Percentiles rank a stretch among this genome's conserved stretches.
Conservation (phyloP, 2,113 vertebrate species). For the Opisthocomus hoazin region DNA sequence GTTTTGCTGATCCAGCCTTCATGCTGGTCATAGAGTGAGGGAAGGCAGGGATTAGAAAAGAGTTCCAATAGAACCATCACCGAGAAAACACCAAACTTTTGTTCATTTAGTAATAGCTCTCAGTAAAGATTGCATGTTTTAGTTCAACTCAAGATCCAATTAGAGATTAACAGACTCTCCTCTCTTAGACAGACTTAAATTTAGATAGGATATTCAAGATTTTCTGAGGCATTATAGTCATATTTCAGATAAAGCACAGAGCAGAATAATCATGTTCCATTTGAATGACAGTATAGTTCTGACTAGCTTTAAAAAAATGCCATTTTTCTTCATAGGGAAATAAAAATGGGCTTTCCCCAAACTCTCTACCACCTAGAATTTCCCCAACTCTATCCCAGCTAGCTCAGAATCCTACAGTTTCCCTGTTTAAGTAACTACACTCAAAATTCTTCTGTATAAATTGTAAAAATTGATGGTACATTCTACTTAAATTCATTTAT, state of each 20-base stretch:
- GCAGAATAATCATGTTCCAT: slow-evolving; percentile 1
- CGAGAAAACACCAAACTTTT: slow-evolving; percentile 35
- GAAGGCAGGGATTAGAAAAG: background rate
- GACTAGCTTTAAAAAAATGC: background rate
- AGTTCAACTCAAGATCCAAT: slow-evolving; percentile 48
- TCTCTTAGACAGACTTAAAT: slow-evolving; percentile 38
- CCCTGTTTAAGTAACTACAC: background rate
- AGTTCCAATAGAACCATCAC: background rate
- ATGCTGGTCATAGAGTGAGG: background rate
- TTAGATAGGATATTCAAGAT: slow-evolving; percentile 23
- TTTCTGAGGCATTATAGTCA: slow-evolving; percentile 5
- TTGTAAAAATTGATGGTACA: background rate
- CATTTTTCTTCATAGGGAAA: background rate
- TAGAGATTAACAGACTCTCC: slow-evolving; percentile 37
- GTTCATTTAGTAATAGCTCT: slow-evolving; percentile 18
- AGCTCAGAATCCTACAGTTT: background rate
- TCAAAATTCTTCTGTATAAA: background rate
- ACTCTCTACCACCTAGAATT: background rate
- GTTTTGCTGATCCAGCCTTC: background rate
- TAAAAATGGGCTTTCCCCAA: background rate
- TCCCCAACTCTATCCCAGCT: background rate
- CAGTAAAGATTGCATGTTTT: slow-evolving; percentile 24
- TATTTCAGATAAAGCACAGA: slow-evolving; percentile 14
- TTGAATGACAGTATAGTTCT: slow-evolving; percentile 5
- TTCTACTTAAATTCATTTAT: background rate